Evolutionary conservation across 1,140 invertebrate genomes (phyloP).

Genomic region (Aphelinus atriplicis): DNA sequence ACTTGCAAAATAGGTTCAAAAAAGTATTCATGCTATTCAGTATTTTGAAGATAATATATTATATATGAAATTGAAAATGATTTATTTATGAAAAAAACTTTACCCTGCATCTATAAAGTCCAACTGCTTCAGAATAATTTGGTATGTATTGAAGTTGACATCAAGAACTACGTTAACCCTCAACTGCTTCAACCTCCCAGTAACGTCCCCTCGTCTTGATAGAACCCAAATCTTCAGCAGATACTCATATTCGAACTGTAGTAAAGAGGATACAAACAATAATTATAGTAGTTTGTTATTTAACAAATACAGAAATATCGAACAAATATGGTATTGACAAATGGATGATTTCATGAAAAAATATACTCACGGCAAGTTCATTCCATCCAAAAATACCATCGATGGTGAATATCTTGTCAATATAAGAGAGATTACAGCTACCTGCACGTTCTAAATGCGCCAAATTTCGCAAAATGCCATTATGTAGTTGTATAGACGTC

Average conservation of each 20-base stretch:
- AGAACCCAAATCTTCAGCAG: background rate
- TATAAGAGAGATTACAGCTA: slow-evolving; percentile 25
- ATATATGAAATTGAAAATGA: too few relatives aligned
- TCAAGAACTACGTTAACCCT: slow-evolving; percentile 1
- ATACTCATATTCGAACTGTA: slow-evolving; percentile 44
- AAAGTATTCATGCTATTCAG: too few relatives aligned
- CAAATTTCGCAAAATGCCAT: slow-evolving; percentile 45
- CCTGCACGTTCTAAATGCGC: slow-evolving; percentile 40
- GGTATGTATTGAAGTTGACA: slow-evolving; percentile 4
- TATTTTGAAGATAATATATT: too few relatives aligned
- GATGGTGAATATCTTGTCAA: slow-evolving; percentile 24
- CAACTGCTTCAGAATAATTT: background rate
- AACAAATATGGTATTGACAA: too few relatives aligned
- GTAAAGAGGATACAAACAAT: slow-evolving; percentile 1
- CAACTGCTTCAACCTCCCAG: background rate
- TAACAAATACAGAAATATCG: background rate
- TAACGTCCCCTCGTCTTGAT: background rate
- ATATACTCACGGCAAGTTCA: slow-evolving; percentile 42
- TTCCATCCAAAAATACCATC: slow-evolving; percentile 46
- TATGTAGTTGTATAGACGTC: slow-evolving; percentile 3
- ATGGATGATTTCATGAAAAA: background rate
- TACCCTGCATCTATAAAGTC: slow-evolving; percentile 8
- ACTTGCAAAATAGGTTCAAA: too few relatives aligned
- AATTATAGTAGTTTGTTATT: background rate
- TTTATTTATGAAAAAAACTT: background rate